phyloP scores from a whole-genome alignment of 1,140 invertebrate species.

The Drusus annulatus region DNA sequence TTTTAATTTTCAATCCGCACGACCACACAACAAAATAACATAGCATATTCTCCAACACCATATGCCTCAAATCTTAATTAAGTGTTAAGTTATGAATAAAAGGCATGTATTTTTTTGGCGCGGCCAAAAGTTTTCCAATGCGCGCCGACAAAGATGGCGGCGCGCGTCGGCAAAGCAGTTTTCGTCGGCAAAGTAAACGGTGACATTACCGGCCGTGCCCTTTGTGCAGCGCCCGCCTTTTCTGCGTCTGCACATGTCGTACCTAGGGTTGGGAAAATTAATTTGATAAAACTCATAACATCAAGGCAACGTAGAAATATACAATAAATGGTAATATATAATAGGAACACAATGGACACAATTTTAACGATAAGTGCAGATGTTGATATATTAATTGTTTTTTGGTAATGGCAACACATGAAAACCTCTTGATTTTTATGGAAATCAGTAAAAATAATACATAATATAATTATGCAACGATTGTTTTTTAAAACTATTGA shows the following conservation, averaged over 20 bases:
- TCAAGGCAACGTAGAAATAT: conserved; percentile 56
- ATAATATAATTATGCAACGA: too few relatives aligned
- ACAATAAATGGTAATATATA: background rate
- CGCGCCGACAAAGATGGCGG: conserved; percentile 2
- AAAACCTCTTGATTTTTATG: too few relatives aligned
- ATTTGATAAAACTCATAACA: conserved; percentile 48
- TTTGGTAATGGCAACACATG: too few relatives aligned
- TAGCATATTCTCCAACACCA: conserved; percentile 31
- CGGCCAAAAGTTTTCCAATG: conserved; percentile 30
- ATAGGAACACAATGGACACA: too few relatives aligned
- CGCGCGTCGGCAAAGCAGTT: conserved; percentile 42
- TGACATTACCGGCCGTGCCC: conserved; percentile 92
- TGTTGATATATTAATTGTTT: too few relatives aligned
- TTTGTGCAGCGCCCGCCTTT: conserved; percentile 96
- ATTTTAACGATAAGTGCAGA: too few relatives aligned
- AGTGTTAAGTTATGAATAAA: conserved; percentile 36
- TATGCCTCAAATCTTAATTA: conserved; percentile 27
- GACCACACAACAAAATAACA: conserved; percentile 26
- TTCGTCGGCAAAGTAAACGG: conserved; percentile 38
- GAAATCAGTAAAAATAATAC: too few relatives aligned
- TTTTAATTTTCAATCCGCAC: background rate
- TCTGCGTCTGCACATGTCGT: conserved; percentile 95
- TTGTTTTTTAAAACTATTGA: too few relatives aligned
- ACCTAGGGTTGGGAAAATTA: conserved; percentile 77
- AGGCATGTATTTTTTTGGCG: conserved; percentile 25